phyloP scores from a whole-genome alignment of 30 jellyfish, hydroid and myxozoan genomes.

The Clytia hemisphaerica region DNA sequence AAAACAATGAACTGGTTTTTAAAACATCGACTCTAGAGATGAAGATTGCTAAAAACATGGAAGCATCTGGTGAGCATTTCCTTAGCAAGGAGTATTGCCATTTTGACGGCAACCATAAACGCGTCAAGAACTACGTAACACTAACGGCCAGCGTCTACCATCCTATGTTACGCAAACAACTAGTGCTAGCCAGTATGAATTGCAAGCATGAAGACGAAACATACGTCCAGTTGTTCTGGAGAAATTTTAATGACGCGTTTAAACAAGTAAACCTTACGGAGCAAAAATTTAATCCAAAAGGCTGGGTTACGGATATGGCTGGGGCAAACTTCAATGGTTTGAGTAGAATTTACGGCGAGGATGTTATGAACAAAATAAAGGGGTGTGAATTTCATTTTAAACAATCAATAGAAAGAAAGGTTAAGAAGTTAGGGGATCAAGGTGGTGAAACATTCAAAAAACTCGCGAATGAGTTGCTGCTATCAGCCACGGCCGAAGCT shows the following conservation, averaged over 20 bases:
- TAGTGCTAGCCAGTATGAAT: neutral
- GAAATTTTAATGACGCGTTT: neutral
- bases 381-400: too few relatives aligned
- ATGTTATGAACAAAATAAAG: neutral
- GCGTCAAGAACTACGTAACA: conserved; percentile 2
- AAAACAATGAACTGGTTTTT: neutral
- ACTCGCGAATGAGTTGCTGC: neutral
- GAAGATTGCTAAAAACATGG: neutral
- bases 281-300: neutral
- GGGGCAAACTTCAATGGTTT: too few relatives aligned
- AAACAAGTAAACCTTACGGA: neutral
- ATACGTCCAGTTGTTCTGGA: neutral
- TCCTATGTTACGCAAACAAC: too few relatives aligned
- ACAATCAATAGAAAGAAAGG: neutral
- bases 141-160: neutral
- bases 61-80: neutral
- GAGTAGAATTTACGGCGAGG: neutral
- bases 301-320: neutral
- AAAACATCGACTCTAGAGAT: neutral
- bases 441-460: neutral
- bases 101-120: neutral
- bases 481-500: neutral
- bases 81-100: neutral
- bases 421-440: too few relatives aligned
- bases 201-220: neutral